Percentiles rank a stretch among this genome's conserved stretches.
These are phyloP conservation scores for Merluccius polli DNA, from an alignment of 2,797 vertebrate genomes.

Conservation along the genomic window DNA sequence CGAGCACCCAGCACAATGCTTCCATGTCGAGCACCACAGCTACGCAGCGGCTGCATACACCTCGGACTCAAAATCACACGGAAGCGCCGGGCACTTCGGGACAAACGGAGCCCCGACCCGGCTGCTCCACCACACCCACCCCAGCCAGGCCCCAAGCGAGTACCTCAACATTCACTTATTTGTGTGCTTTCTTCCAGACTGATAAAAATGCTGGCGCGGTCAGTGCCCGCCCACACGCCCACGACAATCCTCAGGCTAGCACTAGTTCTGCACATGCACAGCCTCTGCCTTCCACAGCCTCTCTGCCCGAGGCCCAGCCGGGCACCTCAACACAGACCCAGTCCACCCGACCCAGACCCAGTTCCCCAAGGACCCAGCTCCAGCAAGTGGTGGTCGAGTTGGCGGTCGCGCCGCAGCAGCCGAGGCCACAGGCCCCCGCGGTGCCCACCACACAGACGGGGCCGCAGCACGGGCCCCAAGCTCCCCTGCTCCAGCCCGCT, in stretches of 20 bases:
- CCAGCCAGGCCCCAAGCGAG: constrained; percentile 15
- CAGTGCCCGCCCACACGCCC: constrained; percentile 22
- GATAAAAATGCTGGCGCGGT: constrained; percentile 27
- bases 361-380: constrained; percentile 7
- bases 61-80: background rate
- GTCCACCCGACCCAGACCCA: background rate
- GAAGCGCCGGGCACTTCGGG: constrained; percentile 42
- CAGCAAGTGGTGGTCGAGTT: background rate
- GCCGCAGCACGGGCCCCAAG: constrained; percentile 21
- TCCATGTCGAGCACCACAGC: constrained; percentile 5
- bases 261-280: constrained; percentile 47
- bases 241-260: constrained; percentile 59
- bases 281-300: background rate
- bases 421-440: constrained; percentile 28
- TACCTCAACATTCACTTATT: constrained; percentile 25
- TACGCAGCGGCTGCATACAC: background rate
- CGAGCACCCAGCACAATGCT: constrained; percentile 12
- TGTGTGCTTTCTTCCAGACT: constrained; percentile 4
- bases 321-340: constrained; percentile 42
- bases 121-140: constrained; percentile 25
- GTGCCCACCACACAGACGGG: background rate
- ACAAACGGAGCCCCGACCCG: constrained; percentile 23
- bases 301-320: constrained; percentile 34
- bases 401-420: constrained; percentile 45
- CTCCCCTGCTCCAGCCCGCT: constrained; percentile 16